These are phyloP conservation scores for Psittacula cyanocephala DNA, from an alignment of 2,113 vertebrate genomes.

Conservation along the genomic window DNA sequence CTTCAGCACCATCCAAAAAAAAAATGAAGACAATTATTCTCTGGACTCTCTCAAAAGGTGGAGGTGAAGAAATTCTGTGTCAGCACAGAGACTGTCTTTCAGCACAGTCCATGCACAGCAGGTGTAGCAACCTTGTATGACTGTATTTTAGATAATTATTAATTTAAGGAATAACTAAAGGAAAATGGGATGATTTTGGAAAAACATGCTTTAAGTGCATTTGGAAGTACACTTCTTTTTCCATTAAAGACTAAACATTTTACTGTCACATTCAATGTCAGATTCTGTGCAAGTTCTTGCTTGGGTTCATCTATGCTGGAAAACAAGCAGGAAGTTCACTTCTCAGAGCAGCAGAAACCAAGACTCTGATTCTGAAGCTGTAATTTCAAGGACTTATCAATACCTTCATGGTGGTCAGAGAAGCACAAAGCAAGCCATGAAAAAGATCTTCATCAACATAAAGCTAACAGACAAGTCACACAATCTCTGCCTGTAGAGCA, in stretches of 20 bases:
- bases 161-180: neutral
- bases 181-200: neutral
- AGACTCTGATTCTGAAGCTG: neutral
- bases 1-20: neutral
- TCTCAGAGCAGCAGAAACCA: neutral
- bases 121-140: neutral
- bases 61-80: neutral
- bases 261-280: neutral
- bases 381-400: neutral
- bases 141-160: neutral
- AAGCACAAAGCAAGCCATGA: neutral
- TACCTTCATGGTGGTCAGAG: accelerated
- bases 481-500: neutral
- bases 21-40: neutral
- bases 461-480: neutral
- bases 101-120: neutral
- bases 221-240: neutral
- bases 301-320: neutral
- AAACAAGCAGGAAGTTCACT: neutral
- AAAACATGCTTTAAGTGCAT: neutral
- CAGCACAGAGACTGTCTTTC: neutral
- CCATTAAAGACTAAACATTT: neutral
- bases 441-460: neutral
- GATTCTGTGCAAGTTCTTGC: neutral
- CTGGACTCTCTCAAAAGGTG: neutral